Conservation (phyloP, 2,888 invertebrate genomes). For the Tortricodes alternella region DNA sequence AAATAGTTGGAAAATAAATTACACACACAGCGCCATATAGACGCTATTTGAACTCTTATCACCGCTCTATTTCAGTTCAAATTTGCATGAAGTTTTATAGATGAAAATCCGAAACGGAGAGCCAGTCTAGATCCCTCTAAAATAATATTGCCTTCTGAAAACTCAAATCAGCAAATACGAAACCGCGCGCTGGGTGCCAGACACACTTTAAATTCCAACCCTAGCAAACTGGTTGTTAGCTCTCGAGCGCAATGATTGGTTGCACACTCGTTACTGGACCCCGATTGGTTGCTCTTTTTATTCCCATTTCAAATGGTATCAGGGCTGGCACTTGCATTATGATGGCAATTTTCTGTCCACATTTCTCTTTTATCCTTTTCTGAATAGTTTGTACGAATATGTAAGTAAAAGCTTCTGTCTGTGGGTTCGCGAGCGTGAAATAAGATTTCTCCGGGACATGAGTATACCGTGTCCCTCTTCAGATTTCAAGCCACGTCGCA, state of each 20-base stretch:
- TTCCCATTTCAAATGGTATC: constrained; percentile 1
- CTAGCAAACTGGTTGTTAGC: neutral
- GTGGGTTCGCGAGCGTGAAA: neutral
- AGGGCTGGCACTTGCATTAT: neutral
- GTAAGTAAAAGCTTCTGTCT: neutral
- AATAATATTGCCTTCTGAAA: too few species aligned
- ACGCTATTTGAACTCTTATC: too few species aligned
- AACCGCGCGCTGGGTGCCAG: neutral
- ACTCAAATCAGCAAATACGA: neutral
- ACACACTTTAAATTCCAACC: neutral
- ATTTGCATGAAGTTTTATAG: too few species aligned
- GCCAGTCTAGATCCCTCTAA: too few species aligned
- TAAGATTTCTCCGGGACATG: neutral
- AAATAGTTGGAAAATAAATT: too few species aligned
- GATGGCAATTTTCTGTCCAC: neutral
- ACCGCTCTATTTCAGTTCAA: too few species aligned
- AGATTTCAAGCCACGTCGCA: neutral
- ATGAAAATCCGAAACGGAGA: too few species aligned
- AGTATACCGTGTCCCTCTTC: neutral
- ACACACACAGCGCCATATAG: too few species aligned
- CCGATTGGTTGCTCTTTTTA: neutral
- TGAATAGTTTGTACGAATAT: too few species aligned
- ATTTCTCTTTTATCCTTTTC: neutral
- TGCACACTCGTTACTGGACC: neutral
- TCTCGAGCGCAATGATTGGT: neutral